These are phyloP conservation scores for Pogona vitticeps DNA, from an alignment of 2,113 vertebrate genomes.

Conservation along the genomic window DNA sequence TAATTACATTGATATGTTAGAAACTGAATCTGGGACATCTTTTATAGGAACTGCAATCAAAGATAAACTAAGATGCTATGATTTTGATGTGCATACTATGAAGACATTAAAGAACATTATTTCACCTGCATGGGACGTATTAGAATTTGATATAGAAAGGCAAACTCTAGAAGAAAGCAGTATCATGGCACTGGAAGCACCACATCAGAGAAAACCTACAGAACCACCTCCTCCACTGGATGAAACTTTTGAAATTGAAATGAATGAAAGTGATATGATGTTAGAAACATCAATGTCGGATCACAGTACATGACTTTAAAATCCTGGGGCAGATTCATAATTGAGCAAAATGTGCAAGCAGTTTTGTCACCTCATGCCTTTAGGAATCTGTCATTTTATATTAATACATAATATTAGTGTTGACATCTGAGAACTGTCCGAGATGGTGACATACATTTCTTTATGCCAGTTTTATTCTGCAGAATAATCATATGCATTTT, in stretches of 20 bases:
- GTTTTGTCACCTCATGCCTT: conserved; percentile 61
- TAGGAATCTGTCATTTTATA: conserved; percentile 65
- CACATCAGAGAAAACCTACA: conserved; percentile 84
- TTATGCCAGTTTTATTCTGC: conserved; percentile 54
- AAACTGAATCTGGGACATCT: conserved; percentile 36
- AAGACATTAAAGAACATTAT: conserved; percentile 95
- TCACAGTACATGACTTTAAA: conserved; percentile 85
- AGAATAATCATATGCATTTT: conserved; percentile 49
- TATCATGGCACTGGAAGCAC: conserved; percentile 83
- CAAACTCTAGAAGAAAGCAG: conserved; percentile 86
- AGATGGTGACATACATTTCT: conserved; percentile 40
- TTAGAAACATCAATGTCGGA: conserved; percentile 95
- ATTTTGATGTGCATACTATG: conserved; percentile 86
- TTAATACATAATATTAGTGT: conserved; percentile 42
- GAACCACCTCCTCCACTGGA: conserved; percentile 85
- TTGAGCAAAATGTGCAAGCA: conserved; percentile 47
- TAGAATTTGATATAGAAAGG: conserved; percentile 81
- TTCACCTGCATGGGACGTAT: conserved; percentile 85
- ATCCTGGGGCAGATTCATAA: conserved; percentile 36
- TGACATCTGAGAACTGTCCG: conserved; percentile 52
- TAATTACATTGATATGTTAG: not conserved
- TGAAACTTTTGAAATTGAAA: conserved; percentile 93
- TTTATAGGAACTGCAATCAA: conserved; percentile 93
- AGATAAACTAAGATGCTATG: conserved; percentile 90
- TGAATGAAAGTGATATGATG: conserved; percentile 98